Percentiles rank a stretch among this genome's conserved stretches.
Conservation (phyloP, 2,888 invertebrate genomes). For the Liposcelis brunnea region DNA sequence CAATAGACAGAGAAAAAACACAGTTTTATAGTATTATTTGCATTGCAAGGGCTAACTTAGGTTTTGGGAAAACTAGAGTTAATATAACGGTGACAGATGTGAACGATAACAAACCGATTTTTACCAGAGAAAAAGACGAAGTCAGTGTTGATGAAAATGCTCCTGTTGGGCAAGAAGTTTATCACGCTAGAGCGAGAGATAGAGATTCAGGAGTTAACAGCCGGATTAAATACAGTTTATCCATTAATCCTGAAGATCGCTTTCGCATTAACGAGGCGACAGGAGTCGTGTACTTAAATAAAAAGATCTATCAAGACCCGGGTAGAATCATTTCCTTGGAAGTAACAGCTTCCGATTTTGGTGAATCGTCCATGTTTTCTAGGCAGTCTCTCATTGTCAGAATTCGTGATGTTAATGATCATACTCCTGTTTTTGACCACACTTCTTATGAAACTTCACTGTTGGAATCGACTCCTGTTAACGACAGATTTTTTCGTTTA, state of each 20-base stretch:
- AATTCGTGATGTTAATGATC: constrained; percentile 83
- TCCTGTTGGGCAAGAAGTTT: constrained; percentile 86
- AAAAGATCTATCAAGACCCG: constrained; percentile 58
- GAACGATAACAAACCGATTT: constrained; percentile 81
- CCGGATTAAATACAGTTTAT: constrained; percentile 62
- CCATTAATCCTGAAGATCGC: constrained; percentile 59
- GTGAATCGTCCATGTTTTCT: constrained; percentile 53
- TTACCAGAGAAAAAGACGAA: constrained; percentile 61
- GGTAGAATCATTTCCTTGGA: constrained; percentile 53
- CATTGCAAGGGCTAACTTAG: constrained; percentile 57
- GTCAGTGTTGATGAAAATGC: constrained; percentile 70
- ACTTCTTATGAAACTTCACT: constrained; percentile 85
- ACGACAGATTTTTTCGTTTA: constrained; percentile 76
- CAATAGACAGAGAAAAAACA: constrained; percentile 69
- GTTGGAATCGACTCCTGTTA: constrained; percentile 76
- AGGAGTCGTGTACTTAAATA: constrained; percentile 75
- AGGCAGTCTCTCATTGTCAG: constrained; percentile 53
- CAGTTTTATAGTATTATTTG: constrained; percentile 60
- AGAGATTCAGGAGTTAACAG: constrained; percentile 80
- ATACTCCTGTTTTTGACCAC: constrained; percentile 85
- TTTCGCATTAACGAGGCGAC: constrained; percentile 73
- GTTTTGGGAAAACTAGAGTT: constrained; percentile 61
- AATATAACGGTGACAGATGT: constrained; percentile 69
- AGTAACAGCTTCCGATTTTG: constrained; percentile 73
- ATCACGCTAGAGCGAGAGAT: constrained; percentile 72